phyloP scores from a whole-genome alignment of 1,140 invertebrate species.

The Belonocnema kinseyi region DNA sequence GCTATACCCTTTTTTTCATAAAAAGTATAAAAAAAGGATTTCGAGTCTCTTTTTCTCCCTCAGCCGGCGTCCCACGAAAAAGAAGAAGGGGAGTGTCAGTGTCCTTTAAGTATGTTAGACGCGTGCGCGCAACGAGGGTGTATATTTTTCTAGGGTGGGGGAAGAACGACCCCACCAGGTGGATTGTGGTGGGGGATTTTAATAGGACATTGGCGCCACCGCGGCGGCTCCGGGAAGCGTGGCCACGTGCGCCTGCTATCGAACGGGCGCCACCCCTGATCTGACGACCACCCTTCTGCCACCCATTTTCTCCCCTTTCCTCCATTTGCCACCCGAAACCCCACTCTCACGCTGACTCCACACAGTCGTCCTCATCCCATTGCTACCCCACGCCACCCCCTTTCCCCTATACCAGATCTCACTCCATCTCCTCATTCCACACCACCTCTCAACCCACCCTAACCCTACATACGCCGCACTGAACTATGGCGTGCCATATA shows the following conservation, averaged over 20 bases:
- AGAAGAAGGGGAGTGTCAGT: constrained; percentile 64
- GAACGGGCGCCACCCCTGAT: constrained; percentile 68
- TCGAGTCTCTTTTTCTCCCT: not conserved
- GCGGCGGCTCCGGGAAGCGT: constrained; percentile 68
- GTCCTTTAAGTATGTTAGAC: constrained; percentile 71
- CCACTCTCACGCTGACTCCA: constrained; percentile 37
- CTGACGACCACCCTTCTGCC: constrained; percentile 51
- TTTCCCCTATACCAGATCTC: constrained; percentile 34
- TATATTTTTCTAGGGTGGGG: constrained; percentile 48
- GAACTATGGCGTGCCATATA: constrained; percentile 58
- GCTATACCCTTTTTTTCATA: constrained; percentile 24
- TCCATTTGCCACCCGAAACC: constrained; percentile 44
- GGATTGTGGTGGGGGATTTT: constrained; percentile 52
- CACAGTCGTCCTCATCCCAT: constrained; percentile 33
- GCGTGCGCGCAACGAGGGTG: constrained; percentile 62
- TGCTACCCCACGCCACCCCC: constrained; percentile 17
- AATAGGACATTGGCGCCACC: constrained; percentile 72
- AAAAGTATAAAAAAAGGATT: constrained; percentile 35
- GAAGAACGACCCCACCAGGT: constrained; percentile 34
- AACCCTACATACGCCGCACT: constrained; percentile 56
- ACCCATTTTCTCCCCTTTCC: constrained; percentile 37
- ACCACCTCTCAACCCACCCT: constrained; percentile 58
- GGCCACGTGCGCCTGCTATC: constrained; percentile 73
- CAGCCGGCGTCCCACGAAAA: constrained; percentile 13
- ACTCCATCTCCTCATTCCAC: constrained; percentile 48